Percentiles rank a stretch among this genome's conserved stretches.
phyloP scores from a whole-genome alignment of 2,113 vertebrate species.

The Tachysurus vachellii region DNA sequence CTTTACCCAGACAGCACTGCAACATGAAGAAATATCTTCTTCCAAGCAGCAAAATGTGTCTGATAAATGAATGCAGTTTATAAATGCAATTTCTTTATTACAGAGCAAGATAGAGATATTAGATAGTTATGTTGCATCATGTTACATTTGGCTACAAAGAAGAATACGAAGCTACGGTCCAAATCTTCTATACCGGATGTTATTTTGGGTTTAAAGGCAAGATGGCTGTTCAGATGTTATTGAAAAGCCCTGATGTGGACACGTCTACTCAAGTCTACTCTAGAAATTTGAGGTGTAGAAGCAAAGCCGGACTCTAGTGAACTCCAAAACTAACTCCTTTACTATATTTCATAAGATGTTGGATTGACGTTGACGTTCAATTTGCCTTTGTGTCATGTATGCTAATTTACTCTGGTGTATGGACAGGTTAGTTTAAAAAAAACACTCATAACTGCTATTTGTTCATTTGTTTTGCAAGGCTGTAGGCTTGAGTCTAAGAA shows the following conservation, averaged over 20 bases:
- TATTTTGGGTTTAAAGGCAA: neutral
- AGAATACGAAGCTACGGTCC: neutral
- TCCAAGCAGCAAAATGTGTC: neutral
- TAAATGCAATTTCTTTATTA: neutral
- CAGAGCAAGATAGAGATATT: neutral
- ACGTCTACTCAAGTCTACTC: neutral
- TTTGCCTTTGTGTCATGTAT: neutral
- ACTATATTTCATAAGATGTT: neutral
- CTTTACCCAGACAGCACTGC: neutral
- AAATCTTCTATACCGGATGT: neutral
- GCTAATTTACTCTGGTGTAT: neutral
- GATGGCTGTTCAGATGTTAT: neutral
- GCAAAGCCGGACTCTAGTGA: neutral
- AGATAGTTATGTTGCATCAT: neutral
- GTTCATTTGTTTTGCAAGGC: neutral
- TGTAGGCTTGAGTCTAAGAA: neutral
- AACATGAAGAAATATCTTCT: neutral
- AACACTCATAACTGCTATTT: neutral
- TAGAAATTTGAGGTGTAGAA: neutral
- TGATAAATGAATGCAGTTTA: neutral
- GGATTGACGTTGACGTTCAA: neutral
- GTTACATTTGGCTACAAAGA: neutral
- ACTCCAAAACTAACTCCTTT: neutral
- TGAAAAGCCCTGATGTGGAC: neutral
- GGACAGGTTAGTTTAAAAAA: neutral